Percentiles rank a stretch among this genome's conserved stretches.
These are phyloP conservation scores for Danaus plexippus DNA, from an alignment of 1,140 invertebrate species.

Conservation along the genomic window DNA sequence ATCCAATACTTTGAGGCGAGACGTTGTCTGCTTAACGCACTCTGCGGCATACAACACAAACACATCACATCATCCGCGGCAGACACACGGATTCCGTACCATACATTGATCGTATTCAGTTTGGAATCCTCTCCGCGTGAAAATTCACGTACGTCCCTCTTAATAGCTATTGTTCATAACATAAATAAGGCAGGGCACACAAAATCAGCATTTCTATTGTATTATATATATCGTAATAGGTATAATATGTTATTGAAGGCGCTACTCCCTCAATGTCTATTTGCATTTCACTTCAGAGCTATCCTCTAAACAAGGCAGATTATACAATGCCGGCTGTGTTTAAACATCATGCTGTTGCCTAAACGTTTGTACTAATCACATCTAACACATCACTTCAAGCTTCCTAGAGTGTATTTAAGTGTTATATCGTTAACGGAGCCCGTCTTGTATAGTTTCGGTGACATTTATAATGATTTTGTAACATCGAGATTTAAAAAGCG, in stretches of 20 bases:
- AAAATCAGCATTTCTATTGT: slow-evolving; percentile 37
- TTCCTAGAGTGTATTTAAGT: slow-evolving; percentile 15
- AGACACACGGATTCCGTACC: not conserved
- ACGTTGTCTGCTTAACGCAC: slow-evolving; percentile 62
- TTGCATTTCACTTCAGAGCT: slow-evolving; percentile 27
- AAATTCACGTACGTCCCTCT: too few relatives aligned
- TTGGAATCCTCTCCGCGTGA: too few relatives aligned
- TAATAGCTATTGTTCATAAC: not conserved
- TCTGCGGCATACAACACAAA: slow-evolving; percentile 36
- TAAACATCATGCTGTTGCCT: slow-evolving; percentile 52
- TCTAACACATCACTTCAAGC: slow-evolving; percentile 47
- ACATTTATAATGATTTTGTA: slow-evolving; percentile 15
- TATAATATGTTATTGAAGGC: slow-evolving; percentile 6
- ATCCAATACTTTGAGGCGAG: slow-evolving; percentile 56
- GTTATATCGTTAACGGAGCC: slow-evolving; percentile 9
- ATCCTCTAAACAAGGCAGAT: slow-evolving; percentile 40
- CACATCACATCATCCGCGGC: not conserved
- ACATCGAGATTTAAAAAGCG: slow-evolving; percentile 21
- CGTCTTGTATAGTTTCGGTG: slow-evolving; percentile 6
- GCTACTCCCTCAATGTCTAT: slow-evolving; percentile 15
- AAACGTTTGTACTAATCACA: slow-evolving; percentile 43
- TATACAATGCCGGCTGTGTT: slow-evolving; percentile 37
- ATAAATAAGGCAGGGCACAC: slow-evolving; percentile 34
- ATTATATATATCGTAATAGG: slow-evolving; percentile 9
- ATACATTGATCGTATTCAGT: too few relatives aligned